Evolutionary conservation across 2,797 vertebrate species (phyloP), one percentile per base, ranked within the genome.

Genomic region (Neosilurus mollespiculum): DNA sequence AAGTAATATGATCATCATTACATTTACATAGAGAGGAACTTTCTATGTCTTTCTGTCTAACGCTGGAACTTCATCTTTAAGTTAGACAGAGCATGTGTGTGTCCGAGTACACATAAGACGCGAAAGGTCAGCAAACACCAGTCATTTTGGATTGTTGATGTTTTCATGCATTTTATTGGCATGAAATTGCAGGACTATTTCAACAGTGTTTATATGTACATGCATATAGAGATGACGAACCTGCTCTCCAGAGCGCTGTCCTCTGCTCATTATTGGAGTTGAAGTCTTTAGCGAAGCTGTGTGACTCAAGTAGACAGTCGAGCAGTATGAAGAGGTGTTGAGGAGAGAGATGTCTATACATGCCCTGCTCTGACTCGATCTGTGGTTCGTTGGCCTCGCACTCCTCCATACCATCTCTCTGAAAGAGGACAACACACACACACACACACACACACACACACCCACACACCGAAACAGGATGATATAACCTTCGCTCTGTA

Each of bases 251-350:
- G 15, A 99, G 95, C 0, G 97, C 96, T 0, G 98, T 99, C 84
- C 98, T 92, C 88, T 99, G 98, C 87, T 99, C 97, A 0, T 98
- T 99, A 92, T 99, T 98, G 87, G 97, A 99, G 92, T 99, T 99
- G 90, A 99, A 99, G 88, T 96, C 95, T 92, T 97, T 98, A 87
- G 98, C 98, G 87, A 99, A 99, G 0, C 94, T 95, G 91, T 99
- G 98, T 2, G 98, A 99, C 90, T 99, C 97, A 86, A 98, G 95
- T 80, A 99, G 92, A 90, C 98, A 99, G 91, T 99, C 98, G 58
- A 99, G 89, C 87, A 99, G 93, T 88, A 97, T 99, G 90, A 99
- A 99, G 85, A 99, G 97, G 88, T 99, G 97, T 81, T 94, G 94
- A 0, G 97, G 96, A 8, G 96, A 96, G 94, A 99, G 96, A 61